Evolutionary conservation across 2,113 vertebrate species (phyloP).

Genomic region (Boleophthalmus pectinirostris): DNA sequence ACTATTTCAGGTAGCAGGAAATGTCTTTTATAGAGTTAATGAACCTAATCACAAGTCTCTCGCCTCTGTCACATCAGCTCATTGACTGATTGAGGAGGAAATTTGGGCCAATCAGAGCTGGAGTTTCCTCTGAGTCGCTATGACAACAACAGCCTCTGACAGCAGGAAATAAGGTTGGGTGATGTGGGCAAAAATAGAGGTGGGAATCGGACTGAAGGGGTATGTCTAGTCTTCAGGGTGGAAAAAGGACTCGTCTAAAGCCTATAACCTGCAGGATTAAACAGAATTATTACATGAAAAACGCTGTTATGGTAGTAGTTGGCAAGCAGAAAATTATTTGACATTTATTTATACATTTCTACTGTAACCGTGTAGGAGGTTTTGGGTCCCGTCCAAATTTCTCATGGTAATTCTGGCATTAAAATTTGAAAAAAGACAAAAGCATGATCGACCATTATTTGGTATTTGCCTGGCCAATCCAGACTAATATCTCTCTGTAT

Average conservation of each 20-base stretch:
- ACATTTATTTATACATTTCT: neutral
- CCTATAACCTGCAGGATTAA: neutral
- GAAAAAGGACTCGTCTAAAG: neutral
- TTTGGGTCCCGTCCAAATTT: too few species aligned
- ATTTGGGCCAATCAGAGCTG: conserved; percentile 38
- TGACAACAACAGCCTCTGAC: conserved; percentile 62
- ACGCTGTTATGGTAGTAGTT: neutral
- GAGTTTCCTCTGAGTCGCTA: conserved; percentile 45
- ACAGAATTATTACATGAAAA: too few species aligned
- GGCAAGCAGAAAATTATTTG: neutral
- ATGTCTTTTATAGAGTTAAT: conserved; percentile 23
- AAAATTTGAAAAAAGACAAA: too few species aligned
- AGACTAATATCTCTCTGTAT: too few species aligned
- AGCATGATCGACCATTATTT: too few species aligned
- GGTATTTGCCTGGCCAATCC: too few species aligned
- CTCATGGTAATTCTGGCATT: too few species aligned
- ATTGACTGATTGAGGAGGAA: conserved; percentile 30
- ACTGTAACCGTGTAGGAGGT: too few species aligned
- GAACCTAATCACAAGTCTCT: conserved; percentile 36
- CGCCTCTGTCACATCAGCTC: conserved; percentile 33
- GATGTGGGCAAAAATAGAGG: conserved; percentile 30
- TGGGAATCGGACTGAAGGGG: conserved; percentile 9
- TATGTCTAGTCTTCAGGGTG: neutral
- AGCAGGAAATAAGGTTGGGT: conserved; percentile 41
- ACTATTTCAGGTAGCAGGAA: conserved; percentile 46